phyloP scores from a whole-genome alignment of 2,797 vertebrate species.

The Arctocebus calabarensis region DNA sequence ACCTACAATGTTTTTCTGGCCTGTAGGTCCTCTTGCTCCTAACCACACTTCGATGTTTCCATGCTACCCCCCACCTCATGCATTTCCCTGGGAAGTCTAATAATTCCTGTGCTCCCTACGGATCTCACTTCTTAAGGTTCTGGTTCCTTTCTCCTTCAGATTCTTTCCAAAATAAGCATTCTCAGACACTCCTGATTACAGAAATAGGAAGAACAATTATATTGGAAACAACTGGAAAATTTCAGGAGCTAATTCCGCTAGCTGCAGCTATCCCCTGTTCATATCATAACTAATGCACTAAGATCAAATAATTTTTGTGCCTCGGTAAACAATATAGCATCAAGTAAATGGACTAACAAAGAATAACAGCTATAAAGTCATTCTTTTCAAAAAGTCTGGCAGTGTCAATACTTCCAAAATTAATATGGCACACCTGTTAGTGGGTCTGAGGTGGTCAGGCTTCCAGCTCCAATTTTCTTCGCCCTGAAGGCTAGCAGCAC shows the following conservation, averaged over 20 bases:
- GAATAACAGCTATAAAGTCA: constrained; percentile 21
- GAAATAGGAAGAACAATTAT: constrained; percentile 53
- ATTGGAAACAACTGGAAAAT: constrained; percentile 50
- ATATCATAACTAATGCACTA: constrained; percentile 30
- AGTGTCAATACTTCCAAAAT: constrained; percentile 18
- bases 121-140: constrained; percentile 34
- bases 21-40: constrained; percentile 2
- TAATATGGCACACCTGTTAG: constrained; percentile 11
- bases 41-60: neutral
- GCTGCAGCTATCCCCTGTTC: constrained; percentile 9
- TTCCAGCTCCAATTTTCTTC: neutral
- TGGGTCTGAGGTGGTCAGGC: neutral
- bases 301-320: constrained; percentile 53
- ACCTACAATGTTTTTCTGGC: neutral
- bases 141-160: constrained; percentile 52
- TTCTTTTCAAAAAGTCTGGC: neutral
- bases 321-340: constrained; percentile 48
- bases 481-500: neutral
- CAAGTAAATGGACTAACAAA: constrained; percentile 60
- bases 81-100: constrained; percentile 65
- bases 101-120: constrained; percentile 47
- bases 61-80: neutral
- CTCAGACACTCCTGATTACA: constrained; percentile 44
- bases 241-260: constrained; percentile 31
- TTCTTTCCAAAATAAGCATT: constrained; percentile 53